Percentiles rank a stretch among this genome's conserved stretches.
Conservation (phyloP, 1,140 invertebrate species). For the Ctenoplectra terminalis region DNA sequence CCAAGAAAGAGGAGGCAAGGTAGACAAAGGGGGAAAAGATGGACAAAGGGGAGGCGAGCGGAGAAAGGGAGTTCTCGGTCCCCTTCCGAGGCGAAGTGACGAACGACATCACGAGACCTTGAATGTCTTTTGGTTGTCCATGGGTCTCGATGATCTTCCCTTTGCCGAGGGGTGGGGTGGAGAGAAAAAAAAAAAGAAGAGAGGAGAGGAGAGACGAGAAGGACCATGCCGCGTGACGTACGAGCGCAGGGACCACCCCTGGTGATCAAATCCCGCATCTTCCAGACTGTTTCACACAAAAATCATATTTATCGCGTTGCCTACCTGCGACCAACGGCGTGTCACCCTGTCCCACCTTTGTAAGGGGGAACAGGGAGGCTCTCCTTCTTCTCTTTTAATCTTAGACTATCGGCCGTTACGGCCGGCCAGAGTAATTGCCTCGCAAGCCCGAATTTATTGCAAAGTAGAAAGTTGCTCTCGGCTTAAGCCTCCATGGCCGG, state of each 20-base stretch:
- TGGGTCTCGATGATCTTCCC: conserved; percentile 49
- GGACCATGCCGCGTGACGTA: conserved; percentile 74
- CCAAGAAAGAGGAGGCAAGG: conserved; percentile 46
- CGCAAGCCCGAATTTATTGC: conserved; percentile 76
- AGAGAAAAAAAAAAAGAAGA: conserved; percentile 70
- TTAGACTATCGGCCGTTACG: conserved; percentile 60
- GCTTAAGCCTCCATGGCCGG: conserved; percentile 10
- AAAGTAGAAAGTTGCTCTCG: conserved; percentile 66
- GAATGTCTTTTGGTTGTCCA: conserved; percentile 63
- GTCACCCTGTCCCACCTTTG: conserved; percentile 51
- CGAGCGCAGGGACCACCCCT: conserved; percentile 80
- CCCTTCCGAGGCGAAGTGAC: conserved; percentile 62
- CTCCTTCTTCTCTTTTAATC: conserved; percentile 67
- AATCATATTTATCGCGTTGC: conserved; percentile 78
- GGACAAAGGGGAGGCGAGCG: conserved; percentile 34
- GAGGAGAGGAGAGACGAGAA: conserved; percentile 64
- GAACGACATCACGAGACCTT: conserved; percentile 69
- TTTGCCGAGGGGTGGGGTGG: conserved; percentile 38
- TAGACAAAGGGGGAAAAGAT: conserved; percentile 56
- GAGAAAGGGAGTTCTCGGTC: conserved; percentile 30
- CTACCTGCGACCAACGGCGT: conserved; percentile 70
- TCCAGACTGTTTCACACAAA: conserved; percentile 79
- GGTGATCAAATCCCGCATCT: conserved; percentile 73
- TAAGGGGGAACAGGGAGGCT: not conserved
- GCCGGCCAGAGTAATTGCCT: conserved; percentile 76